phyloP scores from a whole-genome alignment of 1,140 invertebrate genomes.

The Arion vulgaris region DNA sequence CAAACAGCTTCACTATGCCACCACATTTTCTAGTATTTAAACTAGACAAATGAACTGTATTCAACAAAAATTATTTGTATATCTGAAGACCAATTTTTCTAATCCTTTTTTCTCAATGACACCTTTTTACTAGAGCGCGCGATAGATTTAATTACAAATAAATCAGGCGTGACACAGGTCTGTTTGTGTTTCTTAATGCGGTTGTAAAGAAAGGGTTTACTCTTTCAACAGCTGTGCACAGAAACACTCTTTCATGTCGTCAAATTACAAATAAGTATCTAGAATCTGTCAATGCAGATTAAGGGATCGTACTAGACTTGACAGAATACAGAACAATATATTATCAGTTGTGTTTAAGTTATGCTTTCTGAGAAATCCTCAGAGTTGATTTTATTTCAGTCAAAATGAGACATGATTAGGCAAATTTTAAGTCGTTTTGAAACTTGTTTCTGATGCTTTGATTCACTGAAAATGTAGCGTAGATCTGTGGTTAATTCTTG shows the following conservation, averaged over 20 bases:
- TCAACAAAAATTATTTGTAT: background rate
- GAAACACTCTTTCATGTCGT: background rate
- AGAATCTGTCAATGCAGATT: background rate
- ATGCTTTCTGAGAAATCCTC: background rate
- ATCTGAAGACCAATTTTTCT: background rate
- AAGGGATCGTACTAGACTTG: background rate
- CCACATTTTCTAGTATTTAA: background rate
- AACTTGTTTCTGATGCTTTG: too few species aligned
- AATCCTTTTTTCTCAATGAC: background rate
- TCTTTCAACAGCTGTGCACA: background rate
- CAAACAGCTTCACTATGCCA: too few species aligned
- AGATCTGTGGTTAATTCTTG: too few species aligned
- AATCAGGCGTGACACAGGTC: background rate
- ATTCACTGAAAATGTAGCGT: too few species aligned
- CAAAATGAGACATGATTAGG: too few species aligned
- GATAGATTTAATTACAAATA: background rate
- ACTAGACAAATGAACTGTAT: background rate
- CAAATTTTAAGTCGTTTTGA: too few species aligned
- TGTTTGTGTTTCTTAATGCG: background rate
- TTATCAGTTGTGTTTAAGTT: background rate
- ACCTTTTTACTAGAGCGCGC: background rate
- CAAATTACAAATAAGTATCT: background rate
- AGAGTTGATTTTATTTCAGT: too few species aligned
- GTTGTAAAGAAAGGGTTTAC: background rate
- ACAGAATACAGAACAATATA: background rate